phyloP scores from a whole-genome alignment of 2,113 vertebrate genomes.

The Loxodonta africana region DNA sequence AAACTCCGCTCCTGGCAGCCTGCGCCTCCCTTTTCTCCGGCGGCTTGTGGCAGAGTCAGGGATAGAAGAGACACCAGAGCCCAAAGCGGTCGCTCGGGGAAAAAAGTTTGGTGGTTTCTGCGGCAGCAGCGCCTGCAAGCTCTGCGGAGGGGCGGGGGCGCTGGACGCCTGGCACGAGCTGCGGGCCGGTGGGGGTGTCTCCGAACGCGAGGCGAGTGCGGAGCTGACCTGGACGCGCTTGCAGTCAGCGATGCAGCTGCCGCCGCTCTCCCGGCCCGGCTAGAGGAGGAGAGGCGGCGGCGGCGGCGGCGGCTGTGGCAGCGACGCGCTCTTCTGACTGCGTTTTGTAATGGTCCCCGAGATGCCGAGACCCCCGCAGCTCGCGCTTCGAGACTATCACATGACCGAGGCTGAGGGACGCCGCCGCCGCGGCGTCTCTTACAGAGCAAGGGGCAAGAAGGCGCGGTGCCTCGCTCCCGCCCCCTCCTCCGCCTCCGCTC shows the following conservation, averaged over 20 bases:
- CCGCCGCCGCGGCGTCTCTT: conserved; percentile 54
- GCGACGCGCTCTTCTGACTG: conserved; percentile 78
- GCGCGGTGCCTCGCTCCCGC: neutral
- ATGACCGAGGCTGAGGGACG: conserved; percentile 92
- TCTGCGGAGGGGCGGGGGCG: neutral
- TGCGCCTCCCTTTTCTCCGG: neutral
- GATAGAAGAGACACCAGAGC: neutral
- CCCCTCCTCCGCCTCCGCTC: neutral
- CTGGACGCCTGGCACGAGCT: neutral
- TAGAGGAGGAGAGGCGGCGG: neutral
- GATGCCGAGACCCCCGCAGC: conserved; percentile 90
- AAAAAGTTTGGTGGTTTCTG: conserved; percentile 70
- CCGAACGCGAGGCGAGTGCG: neutral
- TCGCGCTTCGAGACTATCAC: conserved; percentile 92
- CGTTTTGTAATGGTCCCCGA: conserved; percentile 92
- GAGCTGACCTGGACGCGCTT: neutral
- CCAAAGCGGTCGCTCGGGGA: neutral
- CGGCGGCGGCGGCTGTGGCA: conserved; percentile 64
- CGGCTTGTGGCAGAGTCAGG: neutral
- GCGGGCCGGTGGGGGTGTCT: neutral
- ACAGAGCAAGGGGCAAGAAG: conserved; percentile 78
- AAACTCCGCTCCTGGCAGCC: neutral
- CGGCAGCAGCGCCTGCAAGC: neutral
- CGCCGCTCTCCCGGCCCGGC: conserved; percentile 50
- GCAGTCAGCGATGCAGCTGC: conserved; percentile 15